These are phyloP conservation scores for Busseola fusca DNA, from an alignment of 2,888 invertebrate genomes.

Conservation along the genomic window DNA sequence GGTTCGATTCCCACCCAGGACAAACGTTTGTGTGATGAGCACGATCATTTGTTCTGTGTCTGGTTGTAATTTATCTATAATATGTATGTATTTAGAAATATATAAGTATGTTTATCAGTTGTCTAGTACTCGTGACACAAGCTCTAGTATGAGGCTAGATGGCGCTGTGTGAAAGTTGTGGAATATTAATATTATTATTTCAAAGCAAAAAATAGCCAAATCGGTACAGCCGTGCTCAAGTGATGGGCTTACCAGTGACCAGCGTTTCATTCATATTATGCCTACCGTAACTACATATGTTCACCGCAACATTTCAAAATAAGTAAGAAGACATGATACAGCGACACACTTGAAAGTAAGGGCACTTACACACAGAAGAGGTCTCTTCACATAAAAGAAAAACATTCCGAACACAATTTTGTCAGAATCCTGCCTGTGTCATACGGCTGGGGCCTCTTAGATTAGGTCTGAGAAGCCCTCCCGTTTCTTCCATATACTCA, in stretches of 20 bases:
- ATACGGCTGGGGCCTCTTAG: slow-evolving; percentile 46
- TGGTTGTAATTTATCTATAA: no score
- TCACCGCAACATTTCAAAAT: neutral
- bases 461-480: slow-evolving; percentile 34
- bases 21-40: no score
- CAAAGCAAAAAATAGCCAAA: neutral
- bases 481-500: slow-evolving; percentile 53
- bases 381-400: slow-evolving; percentile 44
- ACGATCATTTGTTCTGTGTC: no score
- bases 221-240: neutral
- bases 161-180: no score
- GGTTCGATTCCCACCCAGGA: no score
- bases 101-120: no score
- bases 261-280: neutral
- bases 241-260: neutral
- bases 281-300: neutral
- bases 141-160: no score
- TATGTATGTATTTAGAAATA: no score
- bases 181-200: no score
- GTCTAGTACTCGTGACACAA: no score
- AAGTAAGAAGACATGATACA: neutral
- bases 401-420: slow-evolving; percentile 49
- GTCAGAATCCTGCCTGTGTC: slow-evolving; percentile 50
- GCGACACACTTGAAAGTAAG: neutral
- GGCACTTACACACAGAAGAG: slow-evolving; percentile 13